These are phyloP conservation scores for Chirona hameri DNA, from an alignment of 2,888 invertebrate genomes.

Conservation along the genomic window DNA sequence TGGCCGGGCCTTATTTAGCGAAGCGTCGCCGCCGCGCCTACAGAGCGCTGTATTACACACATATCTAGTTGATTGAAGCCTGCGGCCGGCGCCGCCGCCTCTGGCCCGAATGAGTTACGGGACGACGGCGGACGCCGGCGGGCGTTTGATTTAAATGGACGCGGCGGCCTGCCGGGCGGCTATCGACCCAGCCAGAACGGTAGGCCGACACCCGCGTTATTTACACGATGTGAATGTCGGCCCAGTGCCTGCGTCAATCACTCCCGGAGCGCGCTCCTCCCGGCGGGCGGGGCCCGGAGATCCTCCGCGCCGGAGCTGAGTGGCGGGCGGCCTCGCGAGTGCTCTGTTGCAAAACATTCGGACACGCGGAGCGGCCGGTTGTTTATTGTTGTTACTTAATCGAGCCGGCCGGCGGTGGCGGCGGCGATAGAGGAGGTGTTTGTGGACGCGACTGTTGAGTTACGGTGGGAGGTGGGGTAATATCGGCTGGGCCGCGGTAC, in stretches of 20 bases:
- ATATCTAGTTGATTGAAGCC: conserved; percentile 4
- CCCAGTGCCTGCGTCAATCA: background rate
- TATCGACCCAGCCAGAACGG: background rate
- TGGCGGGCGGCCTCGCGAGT: no score
- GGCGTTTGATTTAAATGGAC: conserved; percentile 54
- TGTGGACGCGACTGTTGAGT: background rate
- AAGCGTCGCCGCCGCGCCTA: background rate
- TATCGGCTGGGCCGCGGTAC: no score
- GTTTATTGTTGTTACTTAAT: conserved; percentile 8
- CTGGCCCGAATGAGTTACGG: background rate
- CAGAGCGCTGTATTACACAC: conserved; percentile 12
- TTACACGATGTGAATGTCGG: background rate
- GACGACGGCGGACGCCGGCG: background rate
- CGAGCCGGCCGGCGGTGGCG: background rate
- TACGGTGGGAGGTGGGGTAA: background rate
- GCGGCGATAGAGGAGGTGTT: background rate
- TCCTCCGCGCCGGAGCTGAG: background rate
- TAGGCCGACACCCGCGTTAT: background rate
- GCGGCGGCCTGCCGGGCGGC: background rate
- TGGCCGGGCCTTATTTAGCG: conserved; percentile 13
- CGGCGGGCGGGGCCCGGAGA: background rate
- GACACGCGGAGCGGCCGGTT: background rate
- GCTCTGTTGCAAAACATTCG: background rate
- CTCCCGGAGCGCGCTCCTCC: background rate
- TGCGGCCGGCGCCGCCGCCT: background rate